Base-by-base conservation (phyloP, 2,113 vertebrate species). In the Chaetodon trifascialis region DNA sequence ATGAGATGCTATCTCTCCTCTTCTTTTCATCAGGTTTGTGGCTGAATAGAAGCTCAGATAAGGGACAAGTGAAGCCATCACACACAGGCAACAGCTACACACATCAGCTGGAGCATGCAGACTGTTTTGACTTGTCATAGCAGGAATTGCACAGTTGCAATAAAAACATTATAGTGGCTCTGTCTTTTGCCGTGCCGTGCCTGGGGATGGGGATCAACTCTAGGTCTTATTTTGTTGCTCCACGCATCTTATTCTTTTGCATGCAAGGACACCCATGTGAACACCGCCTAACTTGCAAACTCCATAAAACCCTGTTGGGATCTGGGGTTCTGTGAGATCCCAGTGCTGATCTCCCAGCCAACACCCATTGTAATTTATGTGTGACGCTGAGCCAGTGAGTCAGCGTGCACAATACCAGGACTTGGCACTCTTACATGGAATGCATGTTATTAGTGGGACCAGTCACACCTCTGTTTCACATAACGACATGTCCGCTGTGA, bases 1-100 rank as follows among this genome's bases (percentile, higher is more conserved):
- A 70, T 83, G 71, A 88, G 89, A 89, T 84, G 47, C 52, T 76
- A 85, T 93, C 84, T 76, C 36, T 49, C 25, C 42, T n/a, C 80
- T 65, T 80, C 52, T 74, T 91, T 89, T 91, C 85, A 85, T 87
- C 84, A 75, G 84, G 63, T 77, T 55, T 80, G 75, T 23, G 38
- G 62, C 78, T 85, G 83, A 89, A 83, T 68, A 69, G 71, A n/a
- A 60, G 79, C 56, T 66, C 34, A 65, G 86, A 92, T 88, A 82
- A 87, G 66, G 44, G 72, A 70, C 76, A 86, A 83, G 89, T 83
- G 87, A 86, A 69, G 76, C 64, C 60, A 77, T 85, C 76, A 81
- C 76, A 59, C 79, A 38, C 40, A 11, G 58, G 46, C 76, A 44
- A 11, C n/a, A 15, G 68, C 73, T 84, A 83, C 64, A 62, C 71